Percentiles rank a stretch among this genome's conserved stretches.
Conservation (phyloP, 2,113 vertebrate genomes). For the Illadopsis cleaveri region DNA sequence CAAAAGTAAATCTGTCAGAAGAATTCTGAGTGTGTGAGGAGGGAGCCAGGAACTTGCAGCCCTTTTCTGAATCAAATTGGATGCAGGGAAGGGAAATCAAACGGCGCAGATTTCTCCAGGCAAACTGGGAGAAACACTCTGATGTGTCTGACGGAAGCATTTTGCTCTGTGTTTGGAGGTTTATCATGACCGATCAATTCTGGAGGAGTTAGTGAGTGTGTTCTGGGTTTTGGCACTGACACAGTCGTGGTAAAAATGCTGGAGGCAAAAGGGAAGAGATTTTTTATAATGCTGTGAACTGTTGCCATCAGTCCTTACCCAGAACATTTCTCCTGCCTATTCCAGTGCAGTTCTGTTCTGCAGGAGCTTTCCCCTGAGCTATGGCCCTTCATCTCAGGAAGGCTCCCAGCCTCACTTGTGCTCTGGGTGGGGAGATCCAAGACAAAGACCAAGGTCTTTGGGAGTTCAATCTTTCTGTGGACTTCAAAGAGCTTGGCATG, state of each 20-base stretch:
- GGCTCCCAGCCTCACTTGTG: not conserved
- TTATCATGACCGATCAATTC: conserved; percentile 61
- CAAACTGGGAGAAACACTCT: conserved; percentile 26
- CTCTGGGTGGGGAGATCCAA: not conserved
- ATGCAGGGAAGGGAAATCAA: not conserved
- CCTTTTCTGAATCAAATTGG: not conserved
- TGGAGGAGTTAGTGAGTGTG: conserved; percentile 51
- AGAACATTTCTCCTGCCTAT: conserved; percentile 24
- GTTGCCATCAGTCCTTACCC: conserved; percentile 53
- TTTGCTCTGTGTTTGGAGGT: conserved; percentile 44
- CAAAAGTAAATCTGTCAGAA: not conserved
- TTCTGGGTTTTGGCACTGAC: conserved; percentile 51
- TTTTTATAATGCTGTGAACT: conserved; percentile 61
- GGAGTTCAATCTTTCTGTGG: not conserved
- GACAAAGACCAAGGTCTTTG: conserved; percentile 26
- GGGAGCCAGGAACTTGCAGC: not conserved
- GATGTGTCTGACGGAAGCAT: conserved; percentile 14
- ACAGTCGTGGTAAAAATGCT: conserved; percentile 51
- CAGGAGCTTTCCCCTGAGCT: not conserved
- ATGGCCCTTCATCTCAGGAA: not conserved
- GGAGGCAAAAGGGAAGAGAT: conserved; percentile 57
- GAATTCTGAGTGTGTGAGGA: not conserved
- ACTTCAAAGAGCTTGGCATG: conserved; percentile 30
- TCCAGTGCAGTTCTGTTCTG: not conserved
- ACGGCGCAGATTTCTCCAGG: not conserved